These are phyloP conservation scores for Aphrophora alni DNA, from an alignment of 2,888 invertebrate genomes.

Conservation along the genomic window DNA sequence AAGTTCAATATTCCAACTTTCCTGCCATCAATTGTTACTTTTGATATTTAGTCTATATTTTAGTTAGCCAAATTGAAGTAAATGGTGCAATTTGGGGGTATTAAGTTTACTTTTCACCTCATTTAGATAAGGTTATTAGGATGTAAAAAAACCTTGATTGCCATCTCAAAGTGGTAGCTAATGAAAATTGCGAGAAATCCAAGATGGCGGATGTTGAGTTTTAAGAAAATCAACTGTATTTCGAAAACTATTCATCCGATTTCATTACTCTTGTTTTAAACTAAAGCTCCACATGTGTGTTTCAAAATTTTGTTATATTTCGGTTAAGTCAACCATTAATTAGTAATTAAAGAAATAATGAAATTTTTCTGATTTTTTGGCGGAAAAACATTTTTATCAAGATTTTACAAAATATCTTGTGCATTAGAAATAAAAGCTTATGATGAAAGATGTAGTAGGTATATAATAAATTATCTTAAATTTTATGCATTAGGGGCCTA, in stretches of 20 bases:
- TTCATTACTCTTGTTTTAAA: slow-evolving; percentile 1
- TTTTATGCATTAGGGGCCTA: no score
- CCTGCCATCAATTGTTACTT: no score
- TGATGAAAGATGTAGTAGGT: no score
- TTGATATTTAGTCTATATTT: no score
- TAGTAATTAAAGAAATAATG: background rate
- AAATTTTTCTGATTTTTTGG: no score
- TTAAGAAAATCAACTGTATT: slow-evolving; percentile 12
- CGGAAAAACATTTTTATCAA: no score
- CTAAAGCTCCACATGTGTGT: background rate
- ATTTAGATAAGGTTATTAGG: slow-evolving; percentile 2
- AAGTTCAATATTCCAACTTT: no score
- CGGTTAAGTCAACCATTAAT: slow-evolving; percentile 20
- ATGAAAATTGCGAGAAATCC: background rate
- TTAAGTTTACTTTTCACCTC: slow-evolving; percentile 14
- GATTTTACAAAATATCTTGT: no score
- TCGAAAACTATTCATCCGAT: background rate
- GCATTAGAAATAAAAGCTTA: no score
- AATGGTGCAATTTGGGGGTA: slow-evolving; percentile 26
- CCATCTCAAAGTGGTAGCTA: slow-evolving; percentile 26
- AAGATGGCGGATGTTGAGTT: slow-evolving; percentile 27
- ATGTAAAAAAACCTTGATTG: slow-evolving; percentile 15
- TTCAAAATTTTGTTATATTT: slow-evolving; percentile 15
- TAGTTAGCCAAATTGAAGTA: no score
- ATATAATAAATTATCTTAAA: no score